Percentiles rank a stretch among this genome's conserved stretches.
These are phyloP conservation scores for Drosophila repleta DNA, from an alignment of 1,140 invertebrate genomes.

Conservation along the genomic window DNA sequence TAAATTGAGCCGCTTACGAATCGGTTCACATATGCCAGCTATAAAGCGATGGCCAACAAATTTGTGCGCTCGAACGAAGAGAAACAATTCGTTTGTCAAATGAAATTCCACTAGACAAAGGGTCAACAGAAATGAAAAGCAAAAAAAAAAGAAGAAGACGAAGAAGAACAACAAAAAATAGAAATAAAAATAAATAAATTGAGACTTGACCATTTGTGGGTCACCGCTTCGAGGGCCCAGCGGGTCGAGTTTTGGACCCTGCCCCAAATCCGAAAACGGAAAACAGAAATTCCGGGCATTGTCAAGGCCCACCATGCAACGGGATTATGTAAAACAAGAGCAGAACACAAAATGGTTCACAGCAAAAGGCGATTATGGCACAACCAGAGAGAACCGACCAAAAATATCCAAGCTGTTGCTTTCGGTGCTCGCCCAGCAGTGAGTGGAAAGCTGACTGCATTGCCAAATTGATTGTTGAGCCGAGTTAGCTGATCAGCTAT, in stretches of 20 bases:
- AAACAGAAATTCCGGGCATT: slow-evolving; percentile 19
- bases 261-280: slow-evolving; percentile 7
- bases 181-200: not conserved
- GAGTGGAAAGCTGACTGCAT: too few species aligned
- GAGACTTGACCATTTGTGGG: slow-evolving; percentile 27
- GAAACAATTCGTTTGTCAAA: slow-evolving; percentile 20
- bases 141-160: not conserved
- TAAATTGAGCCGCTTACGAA: slow-evolving; percentile 2
- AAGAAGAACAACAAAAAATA: not conserved
- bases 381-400: not conserved
- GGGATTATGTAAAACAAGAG: slow-evolving; percentile 44
- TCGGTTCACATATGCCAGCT: not conserved
- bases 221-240: slow-evolving; percentile 1
- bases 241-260: slow-evolving; percentile 16
- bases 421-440: not conserved
- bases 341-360: slow-evolving; percentile 15
- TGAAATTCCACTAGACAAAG: slow-evolving; percentile 27
- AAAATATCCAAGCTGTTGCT: slow-evolving; percentile 34
- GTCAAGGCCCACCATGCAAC: slow-evolving; percentile 36
- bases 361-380: slow-evolving; percentile 30
- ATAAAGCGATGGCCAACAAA: not conserved
- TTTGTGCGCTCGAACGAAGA: not conserved
- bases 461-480: too few species aligned
- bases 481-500: not conserved
- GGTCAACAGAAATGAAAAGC: slow-evolving; percentile 4